Percentiles rank a stretch among this genome's conserved stretches.
Conservation (phyloP, 1,140 invertebrate species). For the Danaus melanippus region DNA sequence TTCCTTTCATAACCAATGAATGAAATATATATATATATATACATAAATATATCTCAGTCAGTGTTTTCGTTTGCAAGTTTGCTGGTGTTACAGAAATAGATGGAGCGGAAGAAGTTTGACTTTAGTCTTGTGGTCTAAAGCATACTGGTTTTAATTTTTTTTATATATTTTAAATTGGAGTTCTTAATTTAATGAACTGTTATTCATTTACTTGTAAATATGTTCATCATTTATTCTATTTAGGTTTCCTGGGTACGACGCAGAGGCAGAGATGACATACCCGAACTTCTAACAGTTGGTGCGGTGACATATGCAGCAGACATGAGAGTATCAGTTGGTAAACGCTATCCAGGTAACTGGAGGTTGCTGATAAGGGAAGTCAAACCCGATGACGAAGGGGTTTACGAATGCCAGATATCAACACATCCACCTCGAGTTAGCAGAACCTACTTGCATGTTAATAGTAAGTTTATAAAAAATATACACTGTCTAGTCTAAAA, state of each 20-base stretch:
- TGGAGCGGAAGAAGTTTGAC: no score
- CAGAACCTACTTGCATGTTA: conserved; percentile 80
- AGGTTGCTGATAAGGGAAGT: conserved; percentile 79
- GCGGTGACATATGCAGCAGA: conserved; percentile 82
- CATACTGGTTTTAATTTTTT: no score
- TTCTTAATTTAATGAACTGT: background rate
- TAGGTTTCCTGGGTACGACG: conserved; percentile 83
- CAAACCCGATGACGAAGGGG: conserved; percentile 80
- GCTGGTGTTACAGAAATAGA: no score
- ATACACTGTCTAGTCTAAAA: background rate
- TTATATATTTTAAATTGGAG: no score
- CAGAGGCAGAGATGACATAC: conserved; percentile 75
- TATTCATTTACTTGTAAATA: background rate
- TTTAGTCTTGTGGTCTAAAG: no score
- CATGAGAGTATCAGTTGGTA: conserved; percentile 80
- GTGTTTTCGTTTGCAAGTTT: no score
- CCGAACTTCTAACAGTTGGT: conserved; percentile 79
- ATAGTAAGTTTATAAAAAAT: conserved; percentile 72
- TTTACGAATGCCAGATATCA: conserved; percentile 84
- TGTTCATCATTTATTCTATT: conserved; percentile 5
- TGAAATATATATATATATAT: no score
- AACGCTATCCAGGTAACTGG: conserved; percentile 86
- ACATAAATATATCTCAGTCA: no score
- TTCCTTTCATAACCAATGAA: no score
- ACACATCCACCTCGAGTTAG: conserved; percentile 83